Evolutionary conservation across 1,140 invertebrate species (phyloP), one percentile per base, ranked within the genome.

Genomic region (Eubasilissa regina): DNA sequence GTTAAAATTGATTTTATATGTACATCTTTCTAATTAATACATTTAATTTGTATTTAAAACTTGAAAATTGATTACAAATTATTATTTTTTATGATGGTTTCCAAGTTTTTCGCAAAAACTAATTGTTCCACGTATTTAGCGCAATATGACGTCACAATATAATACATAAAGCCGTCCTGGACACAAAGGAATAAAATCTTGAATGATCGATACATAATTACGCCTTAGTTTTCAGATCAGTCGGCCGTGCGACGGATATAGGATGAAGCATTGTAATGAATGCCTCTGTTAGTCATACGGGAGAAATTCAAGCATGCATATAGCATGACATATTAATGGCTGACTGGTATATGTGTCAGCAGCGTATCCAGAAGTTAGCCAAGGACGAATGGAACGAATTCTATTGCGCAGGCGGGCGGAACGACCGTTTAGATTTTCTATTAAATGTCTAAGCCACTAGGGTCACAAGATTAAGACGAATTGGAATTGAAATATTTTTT

Each of bases 271-370:
- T 60, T 80, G 73, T 75, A 80, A 70, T 68, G 73, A 51, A 68
- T 72, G 64, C 77, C 45, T 48, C 35, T 11, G 77, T 79, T 58
- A 79, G 66, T 80, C 79, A 73, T 48, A 70, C 48, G 68, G 79
- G 79, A 80, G 73, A 77, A 73, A 77, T 77, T 70, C 79, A 77
- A 70, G 73, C 51, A 73, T 80, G 79, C 74, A 72, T 80, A 51
- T 70, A 80, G 79, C 79, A 74, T 72, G 74, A 51, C 78, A 58
- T 76, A 72, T 75, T 76, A 58, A 73, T 80, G 78, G 70, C 78
- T 11, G 68, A 45, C 77, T 51, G 74, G 79, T 64, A 80, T 70
- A 77, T 77, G 79, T 77, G 79, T 80, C 79, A 80, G 75, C 74
- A 51, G 75, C 53, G 62, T 62, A 58, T 62, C 74, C 79, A 80